Base-by-base conservation (phyloP, 2,888 invertebrate genomes). In the Nephrotoma appendiculata region DNA sequence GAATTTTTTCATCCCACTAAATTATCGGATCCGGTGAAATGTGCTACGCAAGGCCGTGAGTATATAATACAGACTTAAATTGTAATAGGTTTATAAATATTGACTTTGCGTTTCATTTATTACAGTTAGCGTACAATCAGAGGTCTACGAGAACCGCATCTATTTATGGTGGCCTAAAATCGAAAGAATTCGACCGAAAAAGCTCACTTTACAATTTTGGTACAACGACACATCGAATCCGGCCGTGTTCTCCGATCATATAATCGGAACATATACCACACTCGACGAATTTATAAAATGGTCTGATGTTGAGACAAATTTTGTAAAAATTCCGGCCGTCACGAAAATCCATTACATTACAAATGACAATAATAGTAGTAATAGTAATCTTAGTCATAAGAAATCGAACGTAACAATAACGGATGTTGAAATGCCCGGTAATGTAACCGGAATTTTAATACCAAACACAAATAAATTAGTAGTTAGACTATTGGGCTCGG, bases 41-140 rank as follows among this genome's bases (percentile, higher is more conserved):
- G 92, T 87, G 91, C 91, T 87, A 91, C 91, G 0, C 92, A 92
- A 89, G 92, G 92, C 86, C 88, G 92, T 92, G 88, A 90, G 91
- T 90, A 86, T 41, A 48, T 71, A 71, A 2, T 44, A 44, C 44
- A 1, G 3, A 31, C 31, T 31, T 31, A 31, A 19, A 6, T 43
- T 15, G 52, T 71, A 1, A 44, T 19, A 48, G 12, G 15, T 15
- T 5, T 45, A 86, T 41, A 83, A 6, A 86, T 31, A 42, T 15
- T 83, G 41, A 48, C n/a, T 84, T 6, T 87, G 48, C 2, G 31
- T 31, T 31, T 31, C 31, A 31, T 31, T 31, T 85, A 83, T 87
- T 86, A 31, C 84, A 88, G 88, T 88, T n/a, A 85, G 86, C 41
- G 86, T 88, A 6, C 87, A 88, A 48, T 86, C 88, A 12, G 86